phyloP scores from a whole-genome alignment of 1,140 invertebrate species.

The Radopholus similis region DNA sequence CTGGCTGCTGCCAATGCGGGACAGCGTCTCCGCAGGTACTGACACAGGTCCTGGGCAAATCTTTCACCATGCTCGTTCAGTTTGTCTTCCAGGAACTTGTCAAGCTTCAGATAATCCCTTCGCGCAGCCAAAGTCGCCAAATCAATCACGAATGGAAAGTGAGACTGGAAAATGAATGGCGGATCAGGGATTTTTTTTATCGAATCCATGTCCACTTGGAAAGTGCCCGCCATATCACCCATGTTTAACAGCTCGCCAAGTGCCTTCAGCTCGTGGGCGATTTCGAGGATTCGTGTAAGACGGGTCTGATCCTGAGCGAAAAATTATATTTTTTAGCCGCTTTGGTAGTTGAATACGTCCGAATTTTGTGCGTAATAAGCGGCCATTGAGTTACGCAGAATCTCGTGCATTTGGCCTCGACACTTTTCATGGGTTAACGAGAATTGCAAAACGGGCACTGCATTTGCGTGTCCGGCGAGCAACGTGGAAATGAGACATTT shows the following conservation, averaged over 20 bases:
- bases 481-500: slow-evolving; percentile 31
- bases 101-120: slow-evolving; percentile 90
- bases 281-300: slow-evolving; percentile 85
- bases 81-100: slow-evolving; percentile 96
- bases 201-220: no score
- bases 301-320: slow-evolving; percentile 71
- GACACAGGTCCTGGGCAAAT: slow-evolving; percentile 43
- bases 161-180: no score
- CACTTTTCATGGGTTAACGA: slow-evolving; percentile 35
- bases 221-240: no score
- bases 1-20: slow-evolving; percentile 19
- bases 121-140: slow-evolving; percentile 90
- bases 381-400: slow-evolving; percentile 30
- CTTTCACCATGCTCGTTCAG: slow-evolving; percentile 74
- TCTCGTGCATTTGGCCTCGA: slow-evolving; percentile 10
- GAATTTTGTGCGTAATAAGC: slow-evolving; percentile 51
- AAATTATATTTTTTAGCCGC: slow-evolving; percentile 1
- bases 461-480: slow-evolving; percentile 34
- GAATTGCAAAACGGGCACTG: slow-evolving; percentile 39
- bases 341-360: slow-evolving; percentile 61
- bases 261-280: slow-evolving; percentile 86
- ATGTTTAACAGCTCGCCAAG: slow-evolving; percentile 85
- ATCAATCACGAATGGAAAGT: slow-evolving; percentile 93
- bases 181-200: no score
- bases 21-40: slow-evolving; percentile 33